Evolutionary conservation across 1,140 invertebrate species (phyloP).

Genomic region (Penaeus japonicus): DNA sequence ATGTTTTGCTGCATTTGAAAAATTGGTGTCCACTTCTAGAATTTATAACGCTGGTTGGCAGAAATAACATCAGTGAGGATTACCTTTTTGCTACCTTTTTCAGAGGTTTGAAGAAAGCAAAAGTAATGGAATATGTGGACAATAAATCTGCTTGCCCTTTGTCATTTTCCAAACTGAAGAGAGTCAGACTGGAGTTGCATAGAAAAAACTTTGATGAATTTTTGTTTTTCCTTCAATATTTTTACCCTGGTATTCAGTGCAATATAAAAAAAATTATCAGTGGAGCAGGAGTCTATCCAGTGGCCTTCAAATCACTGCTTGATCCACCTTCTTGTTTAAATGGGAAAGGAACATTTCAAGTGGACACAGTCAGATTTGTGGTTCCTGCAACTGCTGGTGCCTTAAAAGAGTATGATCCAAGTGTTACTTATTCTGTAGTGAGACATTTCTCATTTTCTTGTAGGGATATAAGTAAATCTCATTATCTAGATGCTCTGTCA

Average conservation of each 20-base stretch:
- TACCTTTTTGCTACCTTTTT: constrained; percentile 25
- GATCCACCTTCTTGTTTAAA: too few relatives aligned
- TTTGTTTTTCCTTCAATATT: constrained; percentile 26
- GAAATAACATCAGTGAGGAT: constrained; percentile 20
- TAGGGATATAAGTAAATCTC: too few relatives aligned
- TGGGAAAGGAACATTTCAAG: too few relatives aligned
- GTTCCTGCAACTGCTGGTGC: too few relatives aligned
- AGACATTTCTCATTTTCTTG: too few relatives aligned
- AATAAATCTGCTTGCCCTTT: neutral
- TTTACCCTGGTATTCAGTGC: neutral
- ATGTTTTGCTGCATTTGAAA: constrained; percentile 10
- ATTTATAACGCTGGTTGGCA: constrained; percentile 23
- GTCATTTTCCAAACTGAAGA: constrained; percentile 19
- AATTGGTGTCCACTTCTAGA: constrained; percentile 23
- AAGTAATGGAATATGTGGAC: constrained; percentile 10
- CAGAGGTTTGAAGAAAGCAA: neutral
- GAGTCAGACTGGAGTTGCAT: neutral
- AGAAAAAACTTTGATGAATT: constrained; percentile 7
- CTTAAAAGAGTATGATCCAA: too few relatives aligned
- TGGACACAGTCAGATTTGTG: too few relatives aligned
- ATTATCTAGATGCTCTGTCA: too few relatives aligned
- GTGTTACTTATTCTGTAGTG: too few relatives aligned
- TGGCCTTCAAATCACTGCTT: too few relatives aligned
- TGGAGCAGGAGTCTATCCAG: too few relatives aligned
- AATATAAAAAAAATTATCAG: too few relatives aligned